Percentiles rank a stretch among this genome's conserved stretches.
Conservation (phyloP, 2,888 invertebrate genomes). For the Drosophila nr. perissopoda region DNA sequence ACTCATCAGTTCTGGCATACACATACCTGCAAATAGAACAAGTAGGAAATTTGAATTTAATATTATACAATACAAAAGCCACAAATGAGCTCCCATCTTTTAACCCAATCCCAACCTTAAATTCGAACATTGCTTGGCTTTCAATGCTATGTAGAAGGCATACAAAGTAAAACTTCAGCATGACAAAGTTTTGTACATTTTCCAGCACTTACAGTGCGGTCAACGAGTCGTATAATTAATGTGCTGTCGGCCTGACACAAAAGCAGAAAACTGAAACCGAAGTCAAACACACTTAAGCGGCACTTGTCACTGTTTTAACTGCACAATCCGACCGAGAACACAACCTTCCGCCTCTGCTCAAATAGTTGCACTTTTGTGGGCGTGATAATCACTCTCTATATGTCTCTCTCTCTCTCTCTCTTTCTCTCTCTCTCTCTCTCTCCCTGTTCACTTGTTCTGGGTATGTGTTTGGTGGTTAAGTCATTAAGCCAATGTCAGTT, state of each 20-base stretch:
- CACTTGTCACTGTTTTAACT: conserved; percentile 61
- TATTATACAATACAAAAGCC: conserved; percentile 2
- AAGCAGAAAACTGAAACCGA: conserved; percentile 62
- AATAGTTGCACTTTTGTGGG: conserved; percentile 73
- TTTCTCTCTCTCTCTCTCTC: background rate
- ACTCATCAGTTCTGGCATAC: conserved; percentile 4
- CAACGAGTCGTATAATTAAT: conserved; percentile 80
- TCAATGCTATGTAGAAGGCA: background rate
- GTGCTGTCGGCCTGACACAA: conserved; percentile 47
- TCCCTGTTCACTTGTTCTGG: background rate
- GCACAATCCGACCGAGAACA: conserved; percentile 20
- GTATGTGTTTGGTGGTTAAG: conserved; percentile 41
- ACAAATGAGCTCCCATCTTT: background rate
- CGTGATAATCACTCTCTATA: conserved; percentile 27
- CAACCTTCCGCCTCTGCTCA: conserved; percentile 22
- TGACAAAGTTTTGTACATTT: conserved; percentile 74
- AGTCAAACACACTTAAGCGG: conserved; percentile 73
- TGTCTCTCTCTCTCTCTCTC: background rate
- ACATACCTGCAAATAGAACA: conserved; percentile 55
- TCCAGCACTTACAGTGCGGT: conserved; percentile 69
- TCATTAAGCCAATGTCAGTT: conserved; percentile 68
- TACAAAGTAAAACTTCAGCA: conserved; percentile 50
- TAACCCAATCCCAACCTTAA: conserved; percentile 1
- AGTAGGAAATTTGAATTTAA: conserved; percentile 9
- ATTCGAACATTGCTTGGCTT: conserved; percentile 1